A percentile compares a stretch with the other conserved stretches of the same genome.
These are phyloP conservation scores for Halesus radiatus DNA, from an alignment of 1,140 invertebrate species.

Conservation along the genomic window DNA sequence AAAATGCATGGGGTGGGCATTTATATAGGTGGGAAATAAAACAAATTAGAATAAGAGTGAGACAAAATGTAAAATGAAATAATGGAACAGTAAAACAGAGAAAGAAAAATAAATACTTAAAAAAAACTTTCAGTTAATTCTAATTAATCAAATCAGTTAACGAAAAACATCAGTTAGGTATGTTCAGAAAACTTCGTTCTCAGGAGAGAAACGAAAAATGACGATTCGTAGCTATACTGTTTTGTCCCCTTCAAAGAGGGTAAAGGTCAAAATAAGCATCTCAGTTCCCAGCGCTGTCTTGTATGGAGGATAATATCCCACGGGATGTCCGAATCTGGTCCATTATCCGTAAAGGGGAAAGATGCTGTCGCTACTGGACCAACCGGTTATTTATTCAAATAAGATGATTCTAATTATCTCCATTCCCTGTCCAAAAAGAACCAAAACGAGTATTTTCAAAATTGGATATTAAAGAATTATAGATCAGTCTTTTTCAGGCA, in stretches of 20 bases:
- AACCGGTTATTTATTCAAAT: conserved; percentile 48
- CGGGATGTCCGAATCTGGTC: conserved; percentile 17
- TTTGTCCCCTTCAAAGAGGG: not conserved
- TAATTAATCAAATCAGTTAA: too few relatives aligned
- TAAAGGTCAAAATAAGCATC: conserved; percentile 6
- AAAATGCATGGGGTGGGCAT: too few relatives aligned
- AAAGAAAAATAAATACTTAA: too few relatives aligned
- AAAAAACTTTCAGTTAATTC: too few relatives aligned
- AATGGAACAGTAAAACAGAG: too few relatives aligned
- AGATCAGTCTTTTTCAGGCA: not conserved
- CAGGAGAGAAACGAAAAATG: too few relatives aligned
- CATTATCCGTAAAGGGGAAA: conserved; percentile 33
- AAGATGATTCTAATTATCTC: conserved; percentile 18
- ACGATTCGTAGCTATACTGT: not conserved
- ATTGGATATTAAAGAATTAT: conserved; percentile 18
- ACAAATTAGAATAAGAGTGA: too few relatives aligned
- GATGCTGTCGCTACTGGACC: conserved; percentile 40
- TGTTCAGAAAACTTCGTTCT: too few relatives aligned
- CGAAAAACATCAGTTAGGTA: too few relatives aligned
- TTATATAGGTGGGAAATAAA: too few relatives aligned
- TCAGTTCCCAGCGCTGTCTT: conserved; percentile 2
- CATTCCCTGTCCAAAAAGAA: not conserved
- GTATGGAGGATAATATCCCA: conserved; percentile 8
- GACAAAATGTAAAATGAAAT: too few relatives aligned
- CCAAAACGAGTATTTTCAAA: conserved; percentile 4